phyloP scores from a whole-genome alignment of 2,888 invertebrate genomes.

The Phengaris arion region DNA sequence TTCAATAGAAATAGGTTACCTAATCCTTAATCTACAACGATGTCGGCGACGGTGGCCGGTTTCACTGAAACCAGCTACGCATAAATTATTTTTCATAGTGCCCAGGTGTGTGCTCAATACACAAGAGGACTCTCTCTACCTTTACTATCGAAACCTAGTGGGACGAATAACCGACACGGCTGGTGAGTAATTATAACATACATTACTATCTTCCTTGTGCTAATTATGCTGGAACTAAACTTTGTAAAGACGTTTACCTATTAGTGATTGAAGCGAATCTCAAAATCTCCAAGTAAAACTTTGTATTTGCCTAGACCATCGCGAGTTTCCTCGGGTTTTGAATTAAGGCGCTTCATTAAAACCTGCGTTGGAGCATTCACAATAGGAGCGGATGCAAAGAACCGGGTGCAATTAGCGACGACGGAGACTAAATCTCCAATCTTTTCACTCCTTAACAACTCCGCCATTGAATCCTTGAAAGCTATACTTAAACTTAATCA shows the following conservation, averaged over 20 bases:
- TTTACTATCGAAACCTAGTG: too few species aligned
- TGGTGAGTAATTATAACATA: neutral
- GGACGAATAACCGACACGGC: too few species aligned
- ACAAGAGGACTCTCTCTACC: too few species aligned
- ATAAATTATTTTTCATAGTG: too few species aligned
- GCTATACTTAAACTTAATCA: constrained; percentile 19
- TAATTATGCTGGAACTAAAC: constrained; percentile 39
- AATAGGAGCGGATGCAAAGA: constrained; percentile 51
- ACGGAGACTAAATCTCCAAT: constrained; percentile 32
- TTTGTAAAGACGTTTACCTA: constrained; percentile 48
- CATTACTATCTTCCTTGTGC: neutral
- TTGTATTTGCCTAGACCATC: constrained; percentile 50
- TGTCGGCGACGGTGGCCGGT: too few species aligned
- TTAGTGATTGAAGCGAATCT: constrained; percentile 55
- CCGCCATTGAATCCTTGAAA: constrained; percentile 28
- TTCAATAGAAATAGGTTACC: constrained; percentile 44
- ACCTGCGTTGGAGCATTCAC: constrained; percentile 56
- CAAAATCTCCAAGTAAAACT: neutral
- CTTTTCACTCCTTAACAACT: constrained; percentile 36
- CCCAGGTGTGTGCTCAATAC: too few species aligned
- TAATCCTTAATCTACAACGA: too few species aligned
- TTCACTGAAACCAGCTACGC: too few species aligned
- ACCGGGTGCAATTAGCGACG: constrained; percentile 62
- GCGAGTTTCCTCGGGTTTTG: constrained; percentile 52
- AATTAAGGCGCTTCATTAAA: constrained; percentile 71